Evolutionary conservation across 2,888 invertebrate species (phyloP).

Genomic region (Halocaridina rubra): DNA sequence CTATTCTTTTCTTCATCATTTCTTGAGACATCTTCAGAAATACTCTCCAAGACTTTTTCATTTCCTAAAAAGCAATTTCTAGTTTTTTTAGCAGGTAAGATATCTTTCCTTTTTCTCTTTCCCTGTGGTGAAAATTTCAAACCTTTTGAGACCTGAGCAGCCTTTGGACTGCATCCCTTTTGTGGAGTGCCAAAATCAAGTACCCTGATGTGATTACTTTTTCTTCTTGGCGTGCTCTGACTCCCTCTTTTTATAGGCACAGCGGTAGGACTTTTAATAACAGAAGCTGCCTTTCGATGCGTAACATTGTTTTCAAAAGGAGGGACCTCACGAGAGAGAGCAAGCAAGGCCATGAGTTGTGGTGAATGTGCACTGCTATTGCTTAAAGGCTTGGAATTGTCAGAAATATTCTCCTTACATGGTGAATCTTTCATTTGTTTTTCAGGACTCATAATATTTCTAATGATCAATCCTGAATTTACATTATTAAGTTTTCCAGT

Average conservation of each 20-base stretch:
- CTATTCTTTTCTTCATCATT: background rate
- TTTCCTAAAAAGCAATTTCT: background rate
- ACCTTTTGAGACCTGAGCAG: conserved; percentile 4
- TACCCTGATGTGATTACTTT: conserved; percentile 41
- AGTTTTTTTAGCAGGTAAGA: background rate
- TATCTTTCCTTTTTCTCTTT: background rate
- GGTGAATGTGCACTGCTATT: conserved; percentile 31
- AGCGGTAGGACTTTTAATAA: conserved; percentile 12
- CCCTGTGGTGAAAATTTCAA: conserved; percentile 41
- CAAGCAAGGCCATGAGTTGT: conserved; percentile 26
- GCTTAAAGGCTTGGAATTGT: background rate
- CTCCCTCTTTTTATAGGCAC: conserved; percentile 25
- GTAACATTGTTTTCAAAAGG: conserved; percentile 14
- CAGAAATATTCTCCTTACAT: too few species aligned
- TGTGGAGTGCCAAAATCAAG: conserved; percentile 49
- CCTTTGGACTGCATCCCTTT: background rate
- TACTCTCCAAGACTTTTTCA: background rate
- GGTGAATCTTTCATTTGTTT: too few species aligned
- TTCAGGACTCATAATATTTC: too few species aligned
- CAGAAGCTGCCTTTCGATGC: background rate
- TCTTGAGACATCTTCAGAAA: background rate
- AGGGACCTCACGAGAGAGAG: conserved; percentile 21
- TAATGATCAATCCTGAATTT: too few species aligned
- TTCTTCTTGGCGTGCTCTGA: conserved; percentile 41
- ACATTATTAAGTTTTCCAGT: too few species aligned